Conservation (phyloP, 2,113 vertebrate genomes). For the Lampris incognitus region DNA sequence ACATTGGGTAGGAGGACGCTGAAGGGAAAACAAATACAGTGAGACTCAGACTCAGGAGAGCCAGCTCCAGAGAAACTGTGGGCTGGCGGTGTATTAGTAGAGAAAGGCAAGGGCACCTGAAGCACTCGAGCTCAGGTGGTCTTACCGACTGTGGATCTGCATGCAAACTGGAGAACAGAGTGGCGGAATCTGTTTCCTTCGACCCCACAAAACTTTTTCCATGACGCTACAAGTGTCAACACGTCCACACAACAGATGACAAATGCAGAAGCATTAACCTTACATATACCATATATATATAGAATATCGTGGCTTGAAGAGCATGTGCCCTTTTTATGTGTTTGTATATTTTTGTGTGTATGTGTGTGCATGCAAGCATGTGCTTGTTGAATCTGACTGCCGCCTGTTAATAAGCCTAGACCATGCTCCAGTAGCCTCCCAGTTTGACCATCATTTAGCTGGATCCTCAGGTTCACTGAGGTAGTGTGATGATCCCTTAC, state of each 20-base stretch:
- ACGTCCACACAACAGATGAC: conserved; percentile 43
- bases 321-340: neutral
- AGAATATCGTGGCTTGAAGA: conserved; percentile 10
- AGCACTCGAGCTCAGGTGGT: conserved; percentile 23
- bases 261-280: conserved; percentile 25
- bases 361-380: neutral
- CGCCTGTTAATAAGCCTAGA: neutral
- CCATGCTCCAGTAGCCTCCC: neutral
- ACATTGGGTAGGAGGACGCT: conserved; percentile 50
- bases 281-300: conserved; percentile 10
- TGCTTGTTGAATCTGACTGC: neutral
- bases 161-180: conserved; percentile 34
- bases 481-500: neutral
- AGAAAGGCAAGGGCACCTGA: conserved; percentile 41
- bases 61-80: conserved; percentile 53
- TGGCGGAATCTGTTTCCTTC: conserved; percentile 16
- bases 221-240: conserved; percentile 40
- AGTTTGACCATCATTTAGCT: conserved; percentile 12
- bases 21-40: conserved; percentile 50
- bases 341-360: conserved; percentile 10
- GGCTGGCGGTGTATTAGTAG: conserved; percentile 57
- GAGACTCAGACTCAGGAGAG: conserved; percentile 67
- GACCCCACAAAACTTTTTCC: conserved; percentile 30
- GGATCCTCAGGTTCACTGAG: conserved; percentile 14
- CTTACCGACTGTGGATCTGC: neutral